These are phyloP conservation scores for Apodemia duryi DNA, from an alignment of 2,888 invertebrate genomes.

Conservation along the genomic window DNA sequence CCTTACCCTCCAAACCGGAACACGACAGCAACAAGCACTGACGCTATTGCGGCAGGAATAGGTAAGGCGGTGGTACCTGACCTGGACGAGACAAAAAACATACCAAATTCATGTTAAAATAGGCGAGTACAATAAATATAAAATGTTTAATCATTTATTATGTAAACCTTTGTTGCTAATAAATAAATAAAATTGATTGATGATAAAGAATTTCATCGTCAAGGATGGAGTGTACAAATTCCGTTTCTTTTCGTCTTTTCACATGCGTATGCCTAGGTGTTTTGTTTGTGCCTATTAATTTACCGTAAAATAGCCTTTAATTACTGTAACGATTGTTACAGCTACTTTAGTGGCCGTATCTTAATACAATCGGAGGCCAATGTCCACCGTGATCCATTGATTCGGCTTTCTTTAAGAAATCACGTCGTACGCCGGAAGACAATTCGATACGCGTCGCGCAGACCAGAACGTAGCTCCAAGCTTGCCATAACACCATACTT, in stretches of 20 bases:
- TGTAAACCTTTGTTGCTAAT: too few relatives aligned
- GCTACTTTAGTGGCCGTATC: slow-evolving; percentile 7
- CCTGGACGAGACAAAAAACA: too few relatives aligned
- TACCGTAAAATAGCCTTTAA: slow-evolving; percentile 10
- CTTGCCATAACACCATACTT: slow-evolving; percentile 13
- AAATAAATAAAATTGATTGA: too few relatives aligned
- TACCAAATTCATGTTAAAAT: too few relatives aligned
- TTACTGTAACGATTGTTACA: slow-evolving; percentile 6
- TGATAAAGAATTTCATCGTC: too few relatives aligned
- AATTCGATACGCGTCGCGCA: slow-evolving; percentile 65
- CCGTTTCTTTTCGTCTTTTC: neutral
- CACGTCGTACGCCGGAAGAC: slow-evolving; percentile 75
- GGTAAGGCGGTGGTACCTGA: too few relatives aligned
- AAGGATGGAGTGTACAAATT: neutral
- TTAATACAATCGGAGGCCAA: slow-evolving; percentile 61
- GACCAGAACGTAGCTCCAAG: slow-evolving; percentile 57
- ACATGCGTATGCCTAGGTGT: neutral
- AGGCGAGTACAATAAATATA: too few relatives aligned
- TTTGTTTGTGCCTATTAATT: slow-evolving; percentile 3
- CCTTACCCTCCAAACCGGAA: too few relatives aligned
- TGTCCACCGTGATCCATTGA: slow-evolving; percentile 72
- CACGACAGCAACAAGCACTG: too few relatives aligned
- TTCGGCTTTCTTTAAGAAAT: slow-evolving; percentile 74
- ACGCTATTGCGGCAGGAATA: too few relatives aligned
- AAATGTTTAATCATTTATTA: too few relatives aligned